A percentile compares a stretch with the other conserved stretches of the same genome.
Conservation (phyloP, 2,888 invertebrate species). For the Synanthedon tipuliformis region DNA sequence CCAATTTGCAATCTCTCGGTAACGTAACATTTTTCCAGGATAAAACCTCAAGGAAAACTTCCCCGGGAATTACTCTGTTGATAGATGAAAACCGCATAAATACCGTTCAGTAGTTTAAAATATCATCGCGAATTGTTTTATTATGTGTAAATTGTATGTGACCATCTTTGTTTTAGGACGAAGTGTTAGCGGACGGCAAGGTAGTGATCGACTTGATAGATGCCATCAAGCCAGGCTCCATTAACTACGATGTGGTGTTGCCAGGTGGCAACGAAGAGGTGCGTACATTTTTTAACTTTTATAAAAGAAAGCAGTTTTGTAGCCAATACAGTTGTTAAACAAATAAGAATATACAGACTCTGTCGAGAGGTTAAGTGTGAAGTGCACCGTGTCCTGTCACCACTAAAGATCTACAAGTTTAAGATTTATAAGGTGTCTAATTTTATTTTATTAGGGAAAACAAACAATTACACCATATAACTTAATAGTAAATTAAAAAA, state of each 20-base stretch:
- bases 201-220: conserved; percentile 97
- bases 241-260: conserved; percentile 93
- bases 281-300: conserved; percentile 9
- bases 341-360: neutral
- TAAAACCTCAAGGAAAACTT: too few species aligned
- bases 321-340: neutral
- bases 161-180: conserved; percentile 74
- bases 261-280: conserved; percentile 85
- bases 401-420: neutral
- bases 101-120: too few species aligned
- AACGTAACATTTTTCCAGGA: too few species aligned
- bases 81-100: too few species aligned
- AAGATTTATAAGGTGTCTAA: too few species aligned
- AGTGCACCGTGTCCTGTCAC: neutral
- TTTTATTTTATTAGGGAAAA: too few species aligned
- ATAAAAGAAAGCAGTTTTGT: neutral
- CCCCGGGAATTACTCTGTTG: too few species aligned
- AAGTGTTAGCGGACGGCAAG: conserved; percentile 87
- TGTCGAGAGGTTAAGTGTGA: neutral
- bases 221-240: conserved; percentile 93
- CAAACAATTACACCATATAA: too few species aligned
- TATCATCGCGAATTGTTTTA: too few species aligned
- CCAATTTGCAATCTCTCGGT: too few species aligned
- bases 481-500: too few species aligned
- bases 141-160: too few species aligned